Evolutionary conservation across 2,113 vertebrate genomes (phyloP), one percentile per base, ranked within the genome.

Genomic region (Albula goreensis): DNA sequence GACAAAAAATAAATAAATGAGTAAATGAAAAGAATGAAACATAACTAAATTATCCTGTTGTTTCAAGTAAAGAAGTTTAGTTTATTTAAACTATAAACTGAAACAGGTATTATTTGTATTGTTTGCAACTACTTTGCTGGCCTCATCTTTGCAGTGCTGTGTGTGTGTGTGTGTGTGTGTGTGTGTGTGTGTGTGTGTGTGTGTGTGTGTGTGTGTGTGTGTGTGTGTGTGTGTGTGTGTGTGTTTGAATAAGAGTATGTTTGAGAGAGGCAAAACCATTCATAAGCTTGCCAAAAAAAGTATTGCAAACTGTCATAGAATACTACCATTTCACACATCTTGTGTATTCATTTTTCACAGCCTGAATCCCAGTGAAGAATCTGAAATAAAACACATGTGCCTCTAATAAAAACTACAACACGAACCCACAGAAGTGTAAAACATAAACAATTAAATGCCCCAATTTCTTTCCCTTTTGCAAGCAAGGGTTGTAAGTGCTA

Each of bases 231-330:
- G 83, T 50, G 60, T 31, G 49, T 25, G 66, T 8, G 49, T 52
- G 3, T 78, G 11, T 1, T 41, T 41, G 31, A 41, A 41, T 41
- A 0, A 41, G 31, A 41, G 31, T 41, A 41, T 41, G 31, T 41
- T 1, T 41, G 31, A 41, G 31, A 41, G 31, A 41, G 31, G 31
- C 31, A 41, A 41, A 41, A 41, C 31, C 31, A 41, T 81, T 49
- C 48, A 81, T 50, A 11, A 50, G 50, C 10, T 25, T 5, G 89
- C 88, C 86, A 90, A 89, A 89, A 89, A 56, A 9, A 56, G 31
- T 66, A 19, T 19, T 22, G 3, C 60, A 15, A 74, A 0, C 70
- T 74, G 8, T 74, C 70, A 74, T 22, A 31, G 70, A 70, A 70
- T 22, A 5, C 5, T n/a, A n/a, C 4, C 19, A 4, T 8, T 22